Base-by-base conservation (phyloP, 1,140 invertebrate genomes). In the Bathynomus jamesi region DNA sequence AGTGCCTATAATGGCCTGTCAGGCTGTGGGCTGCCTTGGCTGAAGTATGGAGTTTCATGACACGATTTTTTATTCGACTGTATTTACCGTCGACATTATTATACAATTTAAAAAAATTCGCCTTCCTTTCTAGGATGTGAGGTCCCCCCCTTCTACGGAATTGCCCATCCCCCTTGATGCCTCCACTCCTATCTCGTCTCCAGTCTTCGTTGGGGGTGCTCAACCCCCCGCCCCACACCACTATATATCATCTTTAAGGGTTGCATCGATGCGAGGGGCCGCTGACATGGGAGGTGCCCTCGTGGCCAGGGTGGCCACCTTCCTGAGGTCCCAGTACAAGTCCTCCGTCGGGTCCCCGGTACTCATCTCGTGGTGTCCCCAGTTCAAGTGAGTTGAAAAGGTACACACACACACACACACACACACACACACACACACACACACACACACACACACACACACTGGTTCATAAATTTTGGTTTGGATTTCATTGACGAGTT, bases 281-380 rank as follows among this genome's bases (percentile, higher is more conserved):
- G 76, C 72, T 17, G 76, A 77, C 62, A 77, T 77, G 76, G 76
- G 76, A 25, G 72, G 76, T 11, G 76, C 76, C 25, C 67, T 77
- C 21, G 72, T 77, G 62, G 76, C 76, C 10, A 61, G 76, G 8
- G 76, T 77, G 1, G 76, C 76, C 4, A 72, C 76, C 67, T 77
- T 77, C 60, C 70, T 77, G 31, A 68, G 76, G 31, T 71, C 72
- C 4, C 76, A 77, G 72, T 77, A 74, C 76, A 77, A 77, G 64
- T 71, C 60, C 13, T 69, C 73, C 25, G 63, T 65, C 46, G 64
- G 68, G 27, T 64, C 24, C 3, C 70, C 76, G 8, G 64, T 77
- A 8, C 67, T 68, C 28, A 40, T 77, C 21, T 70, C 76, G 8
- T 77, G 76, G 76, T 77, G 76, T 60, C 76, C 72, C 4, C 61